phyloP scores from a whole-genome alignment of 2,113 vertebrate species.

The Echinops telfairi region DNA sequence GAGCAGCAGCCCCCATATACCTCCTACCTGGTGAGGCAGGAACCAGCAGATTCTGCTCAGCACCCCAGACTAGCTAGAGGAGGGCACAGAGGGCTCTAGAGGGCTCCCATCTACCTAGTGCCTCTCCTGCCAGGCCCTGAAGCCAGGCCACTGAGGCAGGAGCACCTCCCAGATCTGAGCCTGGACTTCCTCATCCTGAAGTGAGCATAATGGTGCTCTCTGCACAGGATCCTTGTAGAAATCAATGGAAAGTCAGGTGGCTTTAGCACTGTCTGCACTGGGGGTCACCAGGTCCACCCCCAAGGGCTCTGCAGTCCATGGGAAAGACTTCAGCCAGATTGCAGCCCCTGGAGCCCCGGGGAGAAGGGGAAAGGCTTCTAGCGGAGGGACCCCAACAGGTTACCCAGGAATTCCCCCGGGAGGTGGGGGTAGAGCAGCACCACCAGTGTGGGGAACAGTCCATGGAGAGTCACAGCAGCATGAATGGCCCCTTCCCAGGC shows the following conservation, averaged over 20 bases:
- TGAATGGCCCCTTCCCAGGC: neutral
- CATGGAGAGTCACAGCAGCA: neutral
- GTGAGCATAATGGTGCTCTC: neutral
- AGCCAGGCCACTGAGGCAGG: neutral
- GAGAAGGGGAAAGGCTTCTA: no score
- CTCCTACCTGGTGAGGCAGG: neutral
- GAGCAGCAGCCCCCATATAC: rapidly evolving
- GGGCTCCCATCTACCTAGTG: neutral
- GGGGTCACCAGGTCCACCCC: neutral
- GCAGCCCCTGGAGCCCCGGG: neutral
- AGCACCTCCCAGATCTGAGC: neutral
- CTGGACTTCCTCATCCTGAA: neutral
- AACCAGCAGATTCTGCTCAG: neutral
- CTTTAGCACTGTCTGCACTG: neutral
- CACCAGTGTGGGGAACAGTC: neutral
- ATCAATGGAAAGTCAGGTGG: neutral
- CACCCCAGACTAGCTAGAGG: no score
- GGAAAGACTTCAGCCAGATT: neutral
- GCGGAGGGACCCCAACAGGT: neutral
- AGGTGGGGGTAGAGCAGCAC: neutral
- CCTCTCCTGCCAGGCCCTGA: neutral
- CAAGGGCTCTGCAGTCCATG: neutral
- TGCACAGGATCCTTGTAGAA: neutral
- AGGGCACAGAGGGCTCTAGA: no score
- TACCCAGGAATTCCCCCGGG: neutral